Percentiles rank a stretch among this genome's conserved stretches.
These are phyloP conservation scores for Athene cunicularia DNA, from an alignment of 2,113 vertebrate species.

Conservation along the genomic window DNA sequence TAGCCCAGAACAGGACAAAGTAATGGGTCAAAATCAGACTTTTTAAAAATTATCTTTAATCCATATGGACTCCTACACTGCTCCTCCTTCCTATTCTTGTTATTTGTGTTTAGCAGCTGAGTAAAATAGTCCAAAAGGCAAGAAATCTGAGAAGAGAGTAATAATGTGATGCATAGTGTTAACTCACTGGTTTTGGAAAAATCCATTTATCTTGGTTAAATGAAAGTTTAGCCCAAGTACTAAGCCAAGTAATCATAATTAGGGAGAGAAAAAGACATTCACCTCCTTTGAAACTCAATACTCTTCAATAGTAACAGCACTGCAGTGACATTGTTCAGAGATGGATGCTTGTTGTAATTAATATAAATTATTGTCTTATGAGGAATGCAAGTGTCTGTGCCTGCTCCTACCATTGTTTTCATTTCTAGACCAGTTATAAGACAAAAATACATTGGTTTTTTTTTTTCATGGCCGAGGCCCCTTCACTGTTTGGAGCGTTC, in stretches of 20 bases:
- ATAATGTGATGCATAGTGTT: not conserved
- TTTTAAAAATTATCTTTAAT: not conserved
- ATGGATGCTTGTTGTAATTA: constrained; percentile 35
- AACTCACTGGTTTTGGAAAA: constrained; percentile 25
- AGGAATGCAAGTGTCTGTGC: not conserved
- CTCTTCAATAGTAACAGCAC: constrained; percentile 14
- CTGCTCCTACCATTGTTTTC: not conserved
- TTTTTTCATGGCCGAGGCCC: not conserved
- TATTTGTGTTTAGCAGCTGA: not conserved
- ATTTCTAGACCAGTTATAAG: not conserved
- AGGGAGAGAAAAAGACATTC: constrained; percentile 44
- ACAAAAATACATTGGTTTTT: not conserved
- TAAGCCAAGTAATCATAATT: constrained; percentile 58
- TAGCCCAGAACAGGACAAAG: not conserved
- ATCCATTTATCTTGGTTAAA: constrained; percentile 45
- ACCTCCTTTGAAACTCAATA: constrained; percentile 31
- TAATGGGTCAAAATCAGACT: not conserved
- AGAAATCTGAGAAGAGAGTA: constrained; percentile 25
- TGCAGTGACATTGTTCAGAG: constrained; percentile 7
- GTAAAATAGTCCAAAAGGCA: not conserved
- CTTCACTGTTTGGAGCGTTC: not conserved
- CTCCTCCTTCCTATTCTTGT: not conserved
- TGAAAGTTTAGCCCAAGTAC: constrained; percentile 12
- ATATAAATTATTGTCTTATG: constrained; percentile 24
- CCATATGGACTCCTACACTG: not conserved